phyloP scores from a whole-genome alignment of 2,888 invertebrate genomes.

The Norana najaformis region DNA sequence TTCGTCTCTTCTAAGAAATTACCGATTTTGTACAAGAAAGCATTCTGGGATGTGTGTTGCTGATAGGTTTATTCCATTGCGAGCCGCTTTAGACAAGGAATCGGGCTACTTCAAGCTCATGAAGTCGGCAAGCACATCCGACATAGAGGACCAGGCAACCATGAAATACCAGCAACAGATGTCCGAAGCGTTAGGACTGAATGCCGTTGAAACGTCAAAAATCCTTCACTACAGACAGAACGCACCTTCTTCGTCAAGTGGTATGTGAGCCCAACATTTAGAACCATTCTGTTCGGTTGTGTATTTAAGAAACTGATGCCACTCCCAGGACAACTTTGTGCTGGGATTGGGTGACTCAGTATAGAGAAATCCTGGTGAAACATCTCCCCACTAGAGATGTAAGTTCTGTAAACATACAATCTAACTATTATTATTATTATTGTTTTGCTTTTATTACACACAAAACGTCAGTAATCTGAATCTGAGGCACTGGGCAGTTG shows the following conservation, averaged over 20 bases:
- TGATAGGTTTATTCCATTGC: constrained; percentile 10
- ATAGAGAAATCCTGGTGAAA: too few species aligned
- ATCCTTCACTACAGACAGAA: constrained; percentile 1
- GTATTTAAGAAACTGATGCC: too few species aligned
- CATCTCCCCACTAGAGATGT: too few species aligned
- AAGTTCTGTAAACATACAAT: too few species aligned
- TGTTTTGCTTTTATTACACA: too few species aligned
- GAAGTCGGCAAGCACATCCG: not conserved
- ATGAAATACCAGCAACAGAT: not conserved
- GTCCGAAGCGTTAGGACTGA: not conserved
- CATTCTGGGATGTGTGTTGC: not conserved
- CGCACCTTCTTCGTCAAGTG: not conserved
- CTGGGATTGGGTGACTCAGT: too few species aligned
- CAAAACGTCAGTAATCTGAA: too few species aligned
- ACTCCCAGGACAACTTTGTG: too few species aligned
- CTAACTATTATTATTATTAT: too few species aligned
- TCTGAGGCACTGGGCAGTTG: too few species aligned
- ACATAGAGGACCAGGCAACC: not conserved
- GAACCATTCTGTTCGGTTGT: too few species aligned
- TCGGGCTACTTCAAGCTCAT: not conserved
- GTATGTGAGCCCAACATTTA: not conserved
- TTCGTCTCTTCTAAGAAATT: not conserved
- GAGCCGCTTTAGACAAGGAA: not conserved
- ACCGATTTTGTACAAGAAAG: not conserved
- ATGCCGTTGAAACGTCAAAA: not conserved